These are phyloP conservation scores for Trididemnum nubilum DNA, from an alignment of 23 tunicate species.

Conservation along the genomic window DNA sequence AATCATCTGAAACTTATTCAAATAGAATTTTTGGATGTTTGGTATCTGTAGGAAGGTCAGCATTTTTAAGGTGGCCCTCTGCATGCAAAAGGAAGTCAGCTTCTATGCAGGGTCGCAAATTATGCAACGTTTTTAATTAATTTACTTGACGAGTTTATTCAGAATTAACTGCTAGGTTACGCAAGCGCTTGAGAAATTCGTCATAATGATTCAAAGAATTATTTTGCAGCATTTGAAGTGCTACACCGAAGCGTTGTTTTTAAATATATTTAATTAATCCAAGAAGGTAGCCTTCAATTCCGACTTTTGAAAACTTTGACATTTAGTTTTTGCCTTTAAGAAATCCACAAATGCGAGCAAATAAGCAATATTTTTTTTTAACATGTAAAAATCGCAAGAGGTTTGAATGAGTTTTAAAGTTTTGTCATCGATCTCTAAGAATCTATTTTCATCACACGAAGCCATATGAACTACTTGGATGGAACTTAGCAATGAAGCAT, in stretches of 20 bases:
- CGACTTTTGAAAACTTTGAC: neutral
- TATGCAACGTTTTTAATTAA: neutral
- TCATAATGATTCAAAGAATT: neutral
- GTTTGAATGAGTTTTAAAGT: neutral
- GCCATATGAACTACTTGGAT: neutral
- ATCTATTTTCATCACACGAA: neutral
- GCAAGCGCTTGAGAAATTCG: neutral
- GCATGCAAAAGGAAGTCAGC: neutral
- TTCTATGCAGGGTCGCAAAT: constrained; percentile 1
- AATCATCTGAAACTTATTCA: too few species aligned
- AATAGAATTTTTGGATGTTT: constrained; percentile 14
- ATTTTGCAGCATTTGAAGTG: neutral
- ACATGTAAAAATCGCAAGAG: neutral
- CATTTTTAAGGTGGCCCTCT: constrained; percentile 5
- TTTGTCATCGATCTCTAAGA: neutral
- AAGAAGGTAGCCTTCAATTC: neutral
- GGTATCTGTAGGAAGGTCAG: neutral
- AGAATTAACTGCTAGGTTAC: neutral
- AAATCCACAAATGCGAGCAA: constrained; percentile 7
- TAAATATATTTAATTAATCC: constrained; percentile 1
- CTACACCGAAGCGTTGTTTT: neutral
- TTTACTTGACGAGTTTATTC: neutral
- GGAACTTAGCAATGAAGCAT: neutral
- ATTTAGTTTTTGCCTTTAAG: neutral
- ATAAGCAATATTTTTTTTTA: neutral